These are phyloP conservation scores for Drosophila meridiana DNA, from an alignment of 2,888 invertebrate species.

Conservation along the genomic window DNA sequence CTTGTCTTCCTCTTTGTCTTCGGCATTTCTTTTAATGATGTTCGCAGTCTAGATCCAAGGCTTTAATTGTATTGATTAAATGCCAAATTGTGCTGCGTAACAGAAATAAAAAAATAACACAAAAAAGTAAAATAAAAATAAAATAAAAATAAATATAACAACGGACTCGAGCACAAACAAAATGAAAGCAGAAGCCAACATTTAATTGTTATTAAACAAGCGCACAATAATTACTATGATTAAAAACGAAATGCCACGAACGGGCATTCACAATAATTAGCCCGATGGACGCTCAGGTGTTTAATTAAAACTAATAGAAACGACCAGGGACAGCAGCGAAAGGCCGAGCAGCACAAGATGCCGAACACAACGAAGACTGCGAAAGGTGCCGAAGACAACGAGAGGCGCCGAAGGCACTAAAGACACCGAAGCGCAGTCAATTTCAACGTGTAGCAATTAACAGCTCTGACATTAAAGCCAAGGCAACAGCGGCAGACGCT, in stretches of 20 bases:
- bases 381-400: background rate
- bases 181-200: constrained; percentile 42
- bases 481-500: constrained; percentile 24
- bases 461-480: constrained; percentile 55
- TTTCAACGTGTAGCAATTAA: constrained; percentile 76
- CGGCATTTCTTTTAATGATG: constrained; percentile 66
- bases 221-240: constrained; percentile 74
- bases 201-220: constrained; percentile 79
- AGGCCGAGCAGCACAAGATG: background rate
- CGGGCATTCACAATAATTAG: constrained; percentile 73
- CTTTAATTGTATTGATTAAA: constrained; percentile 79
- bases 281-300: constrained; percentile 67
- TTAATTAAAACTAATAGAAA: constrained; percentile 79
- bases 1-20: constrained; percentile 35
- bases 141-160: background rate
- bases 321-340: constrained; percentile 24
- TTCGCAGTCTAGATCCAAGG: constrained; percentile 57
- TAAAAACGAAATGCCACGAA: constrained; percentile 50
- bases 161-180: constrained; percentile 17
- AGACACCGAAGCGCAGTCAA: constrained; percentile 32
- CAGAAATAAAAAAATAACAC: background rate
- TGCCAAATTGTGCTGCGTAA: constrained; percentile 61
- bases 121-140: background rate
- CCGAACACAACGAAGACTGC: background rate
- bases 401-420: background rate